Base-by-base conservation (phyloP, 2,113 vertebrate species). In the Aptenodytes forsteri region DNA sequence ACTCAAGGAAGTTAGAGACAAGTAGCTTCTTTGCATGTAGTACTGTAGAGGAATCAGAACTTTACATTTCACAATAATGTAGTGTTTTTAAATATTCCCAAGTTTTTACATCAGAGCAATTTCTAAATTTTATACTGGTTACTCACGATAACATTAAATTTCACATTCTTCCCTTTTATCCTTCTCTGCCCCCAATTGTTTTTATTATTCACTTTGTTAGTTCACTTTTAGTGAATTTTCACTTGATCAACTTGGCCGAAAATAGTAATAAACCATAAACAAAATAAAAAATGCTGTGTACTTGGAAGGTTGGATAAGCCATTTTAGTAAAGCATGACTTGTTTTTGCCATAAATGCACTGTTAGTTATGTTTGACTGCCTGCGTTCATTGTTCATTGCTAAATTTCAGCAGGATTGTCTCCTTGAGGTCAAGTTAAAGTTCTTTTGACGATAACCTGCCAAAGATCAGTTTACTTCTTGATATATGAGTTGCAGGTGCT, bases 251-350 rank as follows among this genome's bases (percentile, higher is more conserved):
- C 62, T 59, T 64, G n/a, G 19, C 38, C 8, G 7, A 87, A 94
- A 64, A 84, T 73, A 70, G 29, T 62, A 81, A 84, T 85, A 83
- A 95, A 38, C 40, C 20, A 22, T 78, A 84, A 96, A 83, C 52
- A 86, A 87, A 87, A 89, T 17, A 95, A 75, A 75, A 88, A 88
- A 72, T 83, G 42, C 18, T 78, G 18, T 44, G 20, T 65, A 25
- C 73, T 91, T 67, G 40, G 61, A 76, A 89, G 70, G 84, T 8
- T 89, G 52, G 40, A 71, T 64, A 69, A 50, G 30, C 65, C n/a
- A 56, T 81, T 96, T 93, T 42, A 67, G 52, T 89, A 89, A 96
- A 89, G 72, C 58, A 81, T 93, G 67, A 42, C 54, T 89, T 66
- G 27, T 16, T 58, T 83, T 94, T 84, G 69, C 78, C 78, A 50